Base-by-base conservation (phyloP, 1,140 invertebrate genomes). In the Scylla paramamosain region DNA sequence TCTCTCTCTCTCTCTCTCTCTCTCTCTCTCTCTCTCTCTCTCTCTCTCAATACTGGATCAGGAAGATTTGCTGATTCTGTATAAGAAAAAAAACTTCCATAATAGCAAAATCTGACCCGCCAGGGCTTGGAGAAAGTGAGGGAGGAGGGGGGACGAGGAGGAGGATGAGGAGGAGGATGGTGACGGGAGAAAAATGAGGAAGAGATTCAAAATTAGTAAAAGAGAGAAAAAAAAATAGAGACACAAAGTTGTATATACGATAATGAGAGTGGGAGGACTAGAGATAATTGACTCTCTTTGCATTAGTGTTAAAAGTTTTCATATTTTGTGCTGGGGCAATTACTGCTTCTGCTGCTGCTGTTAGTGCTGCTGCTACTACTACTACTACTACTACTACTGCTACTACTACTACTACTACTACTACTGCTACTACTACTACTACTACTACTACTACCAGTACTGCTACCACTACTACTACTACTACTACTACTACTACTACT, bases 11-110 rank as follows among this genome's bases (percentile, higher is more conserved):
- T 86, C 83, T 86, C 83, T 86, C 83, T 86, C 83, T 86, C 83
- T 86, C 83, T 86, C 83, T 86, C 83, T 86, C 83, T 86, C 83
- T 86, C 83, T 86, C 83, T 86, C 83, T 86, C 83, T 86, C 83
- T 86, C 83, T 86, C 83, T 86, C 25, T 77, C 12, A 7, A n/a
- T 3, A 20, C 25, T n/a, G 20, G 67, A 12, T n/a, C 20, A 77
- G 25, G n/a, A 77, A 77, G 20, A 77, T 77, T 77, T 77, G 67
- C n/a, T 25, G 25, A n/a, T 77, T 77, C 67, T 77, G n/a, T 20
- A n/a, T n/a, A 77, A 25, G n/a, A 77, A 25, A n/a, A 77, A 77
- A 1, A 7, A 52, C 14, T 3, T 77, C 25, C 25, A 77, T 77
- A 77, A 77, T 77, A 77, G 12, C 8, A 77, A 77, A 77, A 16